Percentiles rank a stretch among this genome's conserved stretches.
Conservation (phyloP, 2,797 vertebrate species). For the Labeo calbasu region DNA sequence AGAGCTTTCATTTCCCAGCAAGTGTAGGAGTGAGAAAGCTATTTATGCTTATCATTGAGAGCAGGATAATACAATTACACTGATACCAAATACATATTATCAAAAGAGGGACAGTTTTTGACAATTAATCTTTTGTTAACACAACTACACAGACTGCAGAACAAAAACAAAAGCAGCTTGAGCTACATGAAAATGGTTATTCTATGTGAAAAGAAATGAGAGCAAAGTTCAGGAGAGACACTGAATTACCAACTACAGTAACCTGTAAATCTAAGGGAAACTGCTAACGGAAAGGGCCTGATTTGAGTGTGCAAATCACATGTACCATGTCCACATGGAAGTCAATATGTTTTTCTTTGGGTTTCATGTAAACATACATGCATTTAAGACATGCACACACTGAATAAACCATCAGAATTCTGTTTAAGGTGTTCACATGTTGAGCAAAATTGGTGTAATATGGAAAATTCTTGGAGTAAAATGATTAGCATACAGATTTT, state of each 20-base stretch:
- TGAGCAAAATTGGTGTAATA: neutral
- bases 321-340: neutral
- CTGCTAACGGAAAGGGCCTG: neutral
- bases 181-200: neutral
- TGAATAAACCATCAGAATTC: neutral
- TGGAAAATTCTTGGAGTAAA: neutral
- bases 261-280: neutral
- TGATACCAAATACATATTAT: slow-evolving; percentile 17
- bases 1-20: slow-evolving; percentile 44
- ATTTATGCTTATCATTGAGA: slow-evolving; percentile 29
- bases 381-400: neutral
- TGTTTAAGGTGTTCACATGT: neutral
- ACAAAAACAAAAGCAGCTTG: slow-evolving; percentile 18
- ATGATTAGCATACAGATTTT: neutral
- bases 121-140: slow-evolving; percentile 20
- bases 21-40: slow-evolving; percentile 34
- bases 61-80: slow-evolving; percentile 16
- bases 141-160: neutral
- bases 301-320: neutral
- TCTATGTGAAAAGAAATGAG: neutral
- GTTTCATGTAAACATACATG: neutral
- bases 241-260: neutral
- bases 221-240: neutral
- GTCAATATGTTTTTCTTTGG: neutral
- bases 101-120: neutral